These are phyloP conservation scores for Polyodon spathula DNA, from an alignment of 2,113 vertebrate species.

Conservation along the genomic window DNA sequence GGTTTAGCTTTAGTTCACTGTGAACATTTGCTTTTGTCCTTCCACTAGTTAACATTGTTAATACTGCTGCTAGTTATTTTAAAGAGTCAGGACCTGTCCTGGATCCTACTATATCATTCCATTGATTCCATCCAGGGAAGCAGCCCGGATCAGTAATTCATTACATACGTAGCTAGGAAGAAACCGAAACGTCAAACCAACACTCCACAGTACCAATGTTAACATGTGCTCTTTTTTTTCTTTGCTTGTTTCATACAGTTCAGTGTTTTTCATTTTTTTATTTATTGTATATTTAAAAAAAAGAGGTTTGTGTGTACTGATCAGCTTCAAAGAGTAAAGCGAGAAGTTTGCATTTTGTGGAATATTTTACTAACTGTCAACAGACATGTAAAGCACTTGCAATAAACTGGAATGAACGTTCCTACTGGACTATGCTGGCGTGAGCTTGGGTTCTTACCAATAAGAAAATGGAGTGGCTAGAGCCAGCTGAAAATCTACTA, in stretches of 20 bases:
- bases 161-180: constrained; percentile 33
- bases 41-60: no score
- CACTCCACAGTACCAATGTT: constrained; percentile 39
- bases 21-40: no score
- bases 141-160: constrained; percentile 56
- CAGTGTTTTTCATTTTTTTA: constrained; percentile 43
- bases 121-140: constrained; percentile 54
- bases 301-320: constrained; percentile 52
- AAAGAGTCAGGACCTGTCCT: no score
- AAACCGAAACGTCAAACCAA: constrained; percentile 36
- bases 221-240: constrained; percentile 48
- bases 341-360: constrained; percentile 42
- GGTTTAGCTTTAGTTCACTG: no score
- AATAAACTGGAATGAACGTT: neutral
- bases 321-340: constrained; percentile 49
- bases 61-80: no score
- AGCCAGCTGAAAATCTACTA: no score
- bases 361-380: constrained; percentile 29
- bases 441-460: no score
- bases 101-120: no score
- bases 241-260: constrained; percentile 53
- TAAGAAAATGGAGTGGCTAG: no score
- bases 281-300: constrained; percentile 38
- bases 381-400: neutral
- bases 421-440: no score